Conservation (phyloP, 2,888 invertebrate species). For the Zonitis immaculata region DNA sequence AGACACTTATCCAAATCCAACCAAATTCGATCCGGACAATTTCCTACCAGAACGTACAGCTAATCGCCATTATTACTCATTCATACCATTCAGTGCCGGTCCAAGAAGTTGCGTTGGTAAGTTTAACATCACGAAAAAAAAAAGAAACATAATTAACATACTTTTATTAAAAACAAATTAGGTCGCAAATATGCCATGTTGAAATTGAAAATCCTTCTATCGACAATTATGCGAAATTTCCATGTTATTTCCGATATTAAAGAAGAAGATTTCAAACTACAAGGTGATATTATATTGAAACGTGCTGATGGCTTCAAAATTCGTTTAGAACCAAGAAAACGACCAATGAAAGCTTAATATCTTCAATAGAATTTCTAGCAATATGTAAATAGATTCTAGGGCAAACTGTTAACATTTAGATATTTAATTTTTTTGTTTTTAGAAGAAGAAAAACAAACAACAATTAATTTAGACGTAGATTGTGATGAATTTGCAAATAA, state of each 20-base stretch:
- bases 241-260: conserved; percentile 58
- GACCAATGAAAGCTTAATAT: conserved; percentile 22
- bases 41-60: conserved; percentile 72
- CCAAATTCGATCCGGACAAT: conserved; percentile 72
- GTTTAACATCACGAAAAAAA: too few species aligned
- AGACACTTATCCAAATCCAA: conserved; percentile 64
- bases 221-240: conserved; percentile 67
- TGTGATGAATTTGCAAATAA: conserved; percentile 14
- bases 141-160: too few species aligned
- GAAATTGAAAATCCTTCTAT: conserved; percentile 68
- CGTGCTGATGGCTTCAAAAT: conserved; percentile 70
- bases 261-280: conserved; percentile 63
- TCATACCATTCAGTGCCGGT: conserved; percentile 76
- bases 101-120: conserved; percentile 74
- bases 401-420: too few species aligned
- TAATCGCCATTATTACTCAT: conserved; percentile 73
- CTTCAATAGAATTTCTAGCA: too few species aligned
- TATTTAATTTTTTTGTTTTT: background rate
- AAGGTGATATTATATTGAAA: conserved; percentile 70
- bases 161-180: conserved; percentile 27
- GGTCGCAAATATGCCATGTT: conserved; percentile 77
- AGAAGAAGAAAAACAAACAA: too few species aligned
- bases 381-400: too few species aligned
- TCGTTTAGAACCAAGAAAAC: conserved; percentile 62
- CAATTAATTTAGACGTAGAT: background rate